phyloP scores from a whole-genome alignment of 2,888 invertebrate genomes.

The Eulithis testata region DNA sequence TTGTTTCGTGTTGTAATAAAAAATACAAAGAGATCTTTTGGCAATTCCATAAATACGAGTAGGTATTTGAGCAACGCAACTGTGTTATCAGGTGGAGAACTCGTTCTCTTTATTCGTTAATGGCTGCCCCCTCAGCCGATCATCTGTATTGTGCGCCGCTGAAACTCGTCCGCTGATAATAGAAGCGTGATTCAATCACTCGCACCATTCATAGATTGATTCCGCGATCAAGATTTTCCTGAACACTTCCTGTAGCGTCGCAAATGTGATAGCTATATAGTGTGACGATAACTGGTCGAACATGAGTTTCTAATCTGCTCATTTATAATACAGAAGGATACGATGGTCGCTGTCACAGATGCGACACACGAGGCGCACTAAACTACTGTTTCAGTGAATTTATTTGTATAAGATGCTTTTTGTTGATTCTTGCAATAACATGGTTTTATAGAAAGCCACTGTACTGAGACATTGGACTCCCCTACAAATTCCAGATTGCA shows the following conservation, averaged over 20 bases:
- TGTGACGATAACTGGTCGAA: background rate
- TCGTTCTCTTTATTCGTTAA: conserved; percentile 68
- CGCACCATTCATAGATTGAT: conserved; percentile 67
- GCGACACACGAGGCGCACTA: background rate
- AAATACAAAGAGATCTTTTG: no score
- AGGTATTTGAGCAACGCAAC: conserved; percentile 25
- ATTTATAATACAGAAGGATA: conserved; percentile 1
- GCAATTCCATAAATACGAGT: background rate
- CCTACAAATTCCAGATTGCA: no score
- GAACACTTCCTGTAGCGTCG: conserved; percentile 46
- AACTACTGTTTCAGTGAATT: no score
- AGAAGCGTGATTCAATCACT: conserved; percentile 72
- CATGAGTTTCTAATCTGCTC: conserved; percentile 13
- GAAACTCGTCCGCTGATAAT: conserved; percentile 66
- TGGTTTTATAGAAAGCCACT: no score
- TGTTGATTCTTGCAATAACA: no score
- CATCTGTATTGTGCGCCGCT: conserved; percentile 64
- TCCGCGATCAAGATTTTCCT: conserved; percentile 57
- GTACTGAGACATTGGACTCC: no score
- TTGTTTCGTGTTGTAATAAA: no score
- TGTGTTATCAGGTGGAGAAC: conserved; percentile 66
- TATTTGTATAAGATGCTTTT: no score
- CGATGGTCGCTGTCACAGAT: background rate
- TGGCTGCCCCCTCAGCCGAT: conserved; percentile 51
- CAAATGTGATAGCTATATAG: conserved; percentile 23